Conservation (phyloP, 2,888 invertebrate genomes). For the Harpalus rufipes region DNA sequence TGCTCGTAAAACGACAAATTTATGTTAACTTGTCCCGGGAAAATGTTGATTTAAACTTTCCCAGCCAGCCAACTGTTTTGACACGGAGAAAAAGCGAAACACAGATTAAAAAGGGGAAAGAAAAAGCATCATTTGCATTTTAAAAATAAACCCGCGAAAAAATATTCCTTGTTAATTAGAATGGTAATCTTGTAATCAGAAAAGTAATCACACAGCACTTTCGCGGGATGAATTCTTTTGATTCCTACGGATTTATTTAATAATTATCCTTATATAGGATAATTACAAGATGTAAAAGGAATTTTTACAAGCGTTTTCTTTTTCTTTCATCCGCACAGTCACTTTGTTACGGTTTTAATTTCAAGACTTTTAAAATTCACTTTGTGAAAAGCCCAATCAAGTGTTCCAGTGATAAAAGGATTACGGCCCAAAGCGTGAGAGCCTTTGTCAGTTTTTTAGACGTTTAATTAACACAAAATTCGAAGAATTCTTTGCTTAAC, state of each 20-base stretch:
- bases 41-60: slow-evolving; percentile 74
- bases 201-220: slow-evolving; percentile 65
- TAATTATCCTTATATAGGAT: slow-evolving; percentile 57
- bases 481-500: slow-evolving; percentile 10
- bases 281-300: slow-evolving; percentile 50
- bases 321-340: slow-evolving; percentile 50
- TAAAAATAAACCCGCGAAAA: slow-evolving; percentile 61
- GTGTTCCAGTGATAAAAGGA: slow-evolving; percentile 56
- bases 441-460: slow-evolving; percentile 59
- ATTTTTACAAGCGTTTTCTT: slow-evolving; percentile 54
- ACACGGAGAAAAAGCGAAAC: slow-evolving; percentile 47
- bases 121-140: slow-evolving; percentile 62
- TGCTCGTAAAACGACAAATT: slow-evolving; percentile 73
- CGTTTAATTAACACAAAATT: slow-evolving; percentile 60
- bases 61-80: slow-evolving; percentile 39
- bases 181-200: slow-evolving; percentile 67
- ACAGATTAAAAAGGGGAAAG: slow-evolving; percentile 39
- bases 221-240: slow-evolving; percentile 52
- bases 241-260: slow-evolving; percentile 59
- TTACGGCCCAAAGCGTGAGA: slow-evolving; percentile 12
- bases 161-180: slow-evolving; percentile 64
- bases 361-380: slow-evolving; percentile 73
- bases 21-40: slow-evolving; percentile 73
- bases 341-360: slow-evolving; percentile 69
- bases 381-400: slow-evolving; percentile 69